Conservation (phyloP, 2,888 invertebrate species). For the Drosophila robusta region DNA sequence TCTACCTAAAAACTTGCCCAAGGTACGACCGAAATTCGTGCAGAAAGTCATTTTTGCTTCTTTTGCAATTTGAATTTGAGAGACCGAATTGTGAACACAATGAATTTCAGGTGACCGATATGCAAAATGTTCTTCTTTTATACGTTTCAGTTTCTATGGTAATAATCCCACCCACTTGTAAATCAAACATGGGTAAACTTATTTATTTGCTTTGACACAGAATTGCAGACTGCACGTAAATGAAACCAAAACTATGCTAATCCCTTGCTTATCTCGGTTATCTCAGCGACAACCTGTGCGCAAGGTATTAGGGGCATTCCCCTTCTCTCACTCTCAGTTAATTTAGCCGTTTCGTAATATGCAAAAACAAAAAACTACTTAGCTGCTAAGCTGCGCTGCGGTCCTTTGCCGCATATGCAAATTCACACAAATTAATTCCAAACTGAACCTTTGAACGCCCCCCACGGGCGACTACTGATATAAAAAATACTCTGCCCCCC, state of each 20-base stretch:
- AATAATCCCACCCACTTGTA: not conserved
- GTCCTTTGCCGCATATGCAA: constrained; percentile 75
- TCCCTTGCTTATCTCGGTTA: constrained; percentile 57
- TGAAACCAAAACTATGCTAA: constrained; percentile 61
- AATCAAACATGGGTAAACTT: not conserved
- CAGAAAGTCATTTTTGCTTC: too few relatives aligned
- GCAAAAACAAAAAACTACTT: constrained; percentile 75
- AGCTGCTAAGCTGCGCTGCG: constrained; percentile 68
- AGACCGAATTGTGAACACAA: not conserved
- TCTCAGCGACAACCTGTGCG: constrained; percentile 20
- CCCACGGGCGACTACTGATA: constrained; percentile 1
- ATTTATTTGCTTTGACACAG: constrained; percentile 10
- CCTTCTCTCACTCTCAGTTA: constrained; percentile 45
- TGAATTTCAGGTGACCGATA: not conserved
- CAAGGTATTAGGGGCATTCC: constrained; percentile 1
- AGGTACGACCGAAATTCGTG: too few relatives aligned
- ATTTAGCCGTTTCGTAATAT: constrained; percentile 68
- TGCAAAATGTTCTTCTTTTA: not conserved
- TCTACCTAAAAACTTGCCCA: too few relatives aligned
- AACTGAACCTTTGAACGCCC: constrained; percentile 67
- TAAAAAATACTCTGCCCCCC: not conserved
- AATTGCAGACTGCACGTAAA: constrained; percentile 7
- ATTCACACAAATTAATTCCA: constrained; percentile 77
- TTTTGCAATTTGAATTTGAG: too few relatives aligned
- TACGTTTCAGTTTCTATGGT: not conserved